Conservation (phyloP, 2,113 vertebrate species). For the Dendrocopos noguchii region DNA sequence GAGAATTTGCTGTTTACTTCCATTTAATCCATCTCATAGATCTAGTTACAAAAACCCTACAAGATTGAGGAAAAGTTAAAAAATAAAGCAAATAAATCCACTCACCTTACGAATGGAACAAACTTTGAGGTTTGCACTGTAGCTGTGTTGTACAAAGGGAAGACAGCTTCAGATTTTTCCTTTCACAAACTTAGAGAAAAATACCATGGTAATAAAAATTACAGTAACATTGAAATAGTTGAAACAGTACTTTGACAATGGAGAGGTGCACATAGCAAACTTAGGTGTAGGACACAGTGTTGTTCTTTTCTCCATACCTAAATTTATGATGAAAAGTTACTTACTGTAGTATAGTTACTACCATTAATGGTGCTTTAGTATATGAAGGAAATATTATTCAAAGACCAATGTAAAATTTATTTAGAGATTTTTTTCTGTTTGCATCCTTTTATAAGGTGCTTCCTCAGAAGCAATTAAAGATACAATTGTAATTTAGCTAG, state of each 20-base stretch:
- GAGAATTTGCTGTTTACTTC: conserved; percentile 1
- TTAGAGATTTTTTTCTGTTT: not conserved
- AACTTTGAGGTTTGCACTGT: not conserved
- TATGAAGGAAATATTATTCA: not conserved
- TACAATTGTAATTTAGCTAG: not conserved
- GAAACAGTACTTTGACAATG: not conserved
- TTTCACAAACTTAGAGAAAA: conserved; percentile 7
- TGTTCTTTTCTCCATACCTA: not conserved
- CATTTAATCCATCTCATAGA: not conserved
- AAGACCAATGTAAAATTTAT: not conserved
- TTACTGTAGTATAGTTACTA: not conserved
- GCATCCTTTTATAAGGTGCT: not conserved
- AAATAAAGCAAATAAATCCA: not conserved
- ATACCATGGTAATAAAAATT: not conserved
- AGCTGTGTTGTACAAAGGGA: not conserved
- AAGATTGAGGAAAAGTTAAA: not conserved
- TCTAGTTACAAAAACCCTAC: not conserved
- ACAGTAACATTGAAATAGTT: not conserved
- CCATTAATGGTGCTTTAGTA: not conserved
- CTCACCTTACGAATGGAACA: not conserved
- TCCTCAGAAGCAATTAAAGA: not conserved
- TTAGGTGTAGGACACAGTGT: not conserved
- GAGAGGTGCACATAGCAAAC: not conserved
- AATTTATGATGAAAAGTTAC: not conserved
- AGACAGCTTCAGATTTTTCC: not conserved